Base-by-base conservation (phyloP, 2,113 vertebrate species). In the Perognathus longimembris region DNA sequence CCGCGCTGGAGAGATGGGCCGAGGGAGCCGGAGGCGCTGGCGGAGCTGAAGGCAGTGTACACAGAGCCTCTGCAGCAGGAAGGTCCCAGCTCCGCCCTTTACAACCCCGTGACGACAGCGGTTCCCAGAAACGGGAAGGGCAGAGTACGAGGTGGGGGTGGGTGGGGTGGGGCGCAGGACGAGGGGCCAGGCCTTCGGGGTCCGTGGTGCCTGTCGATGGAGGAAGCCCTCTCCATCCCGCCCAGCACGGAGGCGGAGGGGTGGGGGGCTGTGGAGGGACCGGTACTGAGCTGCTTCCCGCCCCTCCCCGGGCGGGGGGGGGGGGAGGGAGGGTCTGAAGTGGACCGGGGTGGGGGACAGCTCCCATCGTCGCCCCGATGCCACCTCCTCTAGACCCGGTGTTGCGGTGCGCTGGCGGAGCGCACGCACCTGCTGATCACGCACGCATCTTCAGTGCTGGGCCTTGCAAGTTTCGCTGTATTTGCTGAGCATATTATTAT, bases 361-460 rank as follows among this genome's bases (percentile, higher is more conserved):
- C n/a, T n/a, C n/a, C n/a, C n/a, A n/a, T n/a, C n/a, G n/a, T n/a
- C n/a, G n/a, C n/a, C n/a, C 32, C 5, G 34, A 2, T 0, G 0
- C 14, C 24, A 3, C 26, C 14, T 20, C 2, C 26, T 0, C 4
- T 1, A 7, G 57, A 21, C 4, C 63, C 69, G 28, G 7, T 7
- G n/a, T 22, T 3, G 4, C 0, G 6, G 15, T 4, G n/a, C 38
- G 7, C 5, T 7, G 36, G 45, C 20, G 8, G 6, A 10, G 5
- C 42, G 0, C 1, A 17, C 24, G 3, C 1, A 7, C 18, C 17
- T 1, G 4, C 6, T 6, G 40, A 26, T 2, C 45, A 45, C 50
- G 14, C 8, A 0, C 7, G 61, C 7, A 38, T 50, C 59, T 14
- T 21, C 28, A 32, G 5, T 6, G 5, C 64, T 8, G 14, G 12